phyloP scores from a whole-genome alignment of 1,140 invertebrate genomes.

The Papilio helenus region DNA sequence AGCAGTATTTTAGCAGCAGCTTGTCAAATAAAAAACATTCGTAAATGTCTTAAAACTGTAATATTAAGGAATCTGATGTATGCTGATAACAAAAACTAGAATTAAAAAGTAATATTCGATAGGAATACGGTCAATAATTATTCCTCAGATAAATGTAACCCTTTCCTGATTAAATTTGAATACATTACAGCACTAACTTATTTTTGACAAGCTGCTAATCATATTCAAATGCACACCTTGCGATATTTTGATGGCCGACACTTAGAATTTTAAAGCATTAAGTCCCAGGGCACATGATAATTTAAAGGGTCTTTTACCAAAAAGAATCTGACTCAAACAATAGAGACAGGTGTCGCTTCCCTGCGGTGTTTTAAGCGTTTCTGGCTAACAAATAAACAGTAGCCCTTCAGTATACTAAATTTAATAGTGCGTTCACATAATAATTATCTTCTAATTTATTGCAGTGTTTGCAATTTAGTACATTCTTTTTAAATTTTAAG shows the following conservation, averaged over 20 bases:
- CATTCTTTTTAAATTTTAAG: not conserved
- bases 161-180: slow-evolving; percentile 73
- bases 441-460: slow-evolving; percentile 27
- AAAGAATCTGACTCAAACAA: slow-evolving; percentile 69
- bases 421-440: slow-evolving; percentile 17
- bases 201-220: slow-evolving; percentile 82
- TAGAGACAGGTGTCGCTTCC: slow-evolving; percentile 64
- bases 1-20: not conserved
- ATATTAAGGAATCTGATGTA: slow-evolving; percentile 6
- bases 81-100: slow-evolving; percentile 26
- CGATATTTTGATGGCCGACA: slow-evolving; percentile 67
- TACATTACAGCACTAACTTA: slow-evolving; percentile 72
- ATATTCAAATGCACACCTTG: slow-evolving; percentile 79
- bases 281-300: slow-evolving; percentile 62
- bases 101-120: slow-evolving; percentile 33
- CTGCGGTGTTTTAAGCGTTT: slow-evolving; percentile 39
- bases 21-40: slow-evolving; percentile 1
- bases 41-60: not conserved
- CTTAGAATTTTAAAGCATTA: slow-evolving; percentile 77
- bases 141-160: slow-evolving; percentile 70
- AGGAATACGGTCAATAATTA: slow-evolving; percentile 52
- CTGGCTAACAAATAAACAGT: slow-evolving; percentile 26
- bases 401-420: not conserved
- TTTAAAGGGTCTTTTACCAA: slow-evolving; percentile 62
- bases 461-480: not conserved